A percentile compares a stretch with the other conserved stretches of the same genome.
phyloP scores from a whole-genome alignment of 2,797 vertebrate genomes.

The Peromyscus melanophrys region DNA sequence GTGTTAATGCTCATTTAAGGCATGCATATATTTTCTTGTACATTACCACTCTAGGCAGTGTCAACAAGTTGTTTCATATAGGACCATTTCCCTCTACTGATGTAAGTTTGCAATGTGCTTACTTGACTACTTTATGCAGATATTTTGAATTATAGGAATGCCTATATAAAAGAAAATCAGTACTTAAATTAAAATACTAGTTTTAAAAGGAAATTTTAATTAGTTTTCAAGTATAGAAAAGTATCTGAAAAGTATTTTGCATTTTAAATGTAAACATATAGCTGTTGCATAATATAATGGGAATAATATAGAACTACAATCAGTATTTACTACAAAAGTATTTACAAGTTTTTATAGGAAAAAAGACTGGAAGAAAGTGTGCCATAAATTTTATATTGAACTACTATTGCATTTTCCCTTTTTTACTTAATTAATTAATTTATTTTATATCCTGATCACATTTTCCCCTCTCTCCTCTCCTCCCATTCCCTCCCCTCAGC shows the following conservation, averaged over 20 bases:
- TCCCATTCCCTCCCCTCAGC: too few relatives aligned
- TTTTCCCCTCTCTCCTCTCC: too few relatives aligned
- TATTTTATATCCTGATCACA: too few relatives aligned
- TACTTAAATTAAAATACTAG: slow-evolving; percentile 47
- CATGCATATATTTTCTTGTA: neutral
- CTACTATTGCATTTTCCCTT: neutral
- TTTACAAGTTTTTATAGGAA: neutral
- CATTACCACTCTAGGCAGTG: neutral
- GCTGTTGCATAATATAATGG: neutral
- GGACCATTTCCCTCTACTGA: neutral
- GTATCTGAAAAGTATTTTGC: slow-evolving; percentile 8
- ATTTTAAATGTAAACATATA: neutral
- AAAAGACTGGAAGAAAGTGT: neutral
- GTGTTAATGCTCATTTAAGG: neutral
- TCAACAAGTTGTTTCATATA: slow-evolving; percentile 25
- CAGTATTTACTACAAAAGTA: neutral
- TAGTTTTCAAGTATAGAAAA: slow-evolving; percentile 40
- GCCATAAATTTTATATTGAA: neutral
- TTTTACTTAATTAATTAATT: too few relatives aligned
- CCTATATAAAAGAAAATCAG: neutral
- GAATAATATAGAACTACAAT: neutral
- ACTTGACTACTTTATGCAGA: slow-evolving; percentile 43
- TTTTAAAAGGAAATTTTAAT: neutral
- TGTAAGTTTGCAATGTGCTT: neutral
- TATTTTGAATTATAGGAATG: neutral